Evolutionary conservation across 2,888 invertebrate species (phyloP), one percentile per base, ranked within the genome.

Genomic region (Leucophenga montana): DNA sequence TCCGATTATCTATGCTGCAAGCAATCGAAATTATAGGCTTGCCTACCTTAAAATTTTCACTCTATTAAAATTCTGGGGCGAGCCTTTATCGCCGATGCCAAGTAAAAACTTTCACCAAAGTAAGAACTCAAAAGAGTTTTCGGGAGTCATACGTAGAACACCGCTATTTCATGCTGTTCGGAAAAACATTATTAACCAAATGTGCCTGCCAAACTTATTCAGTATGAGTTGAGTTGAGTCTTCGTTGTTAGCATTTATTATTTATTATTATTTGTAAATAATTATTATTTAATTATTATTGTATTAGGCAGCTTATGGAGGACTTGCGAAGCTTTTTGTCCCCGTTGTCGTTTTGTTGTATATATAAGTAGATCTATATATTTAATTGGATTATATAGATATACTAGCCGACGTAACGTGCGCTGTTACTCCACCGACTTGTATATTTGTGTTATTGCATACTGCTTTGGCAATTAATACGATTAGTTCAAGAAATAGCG

Each of bases 1-100:
- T 89, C 97, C 97, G 0, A 91, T 97, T 73, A 95, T 97, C 76
- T 97, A 97, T 89, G 96, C 96, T 3, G 95, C 94, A 8, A 95
- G 95, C 77, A 97, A 96, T 87, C 91, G 95, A 75, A 95, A 95
- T 82, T 97, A 97, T 85, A 89, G 92, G 88, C 88, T 88, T 67
- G 89, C 89, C 33, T 89, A 88, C 70, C 87, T 82, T 66, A 88
- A 88, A 77, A 80, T 89, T 66, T 87, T 89, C 68, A 79, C 88
- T 20, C 68, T 83, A 67, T 77, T 89, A 1, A 89, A 89, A 73
- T 88, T 88, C 75, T 89, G 89, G 89, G 88, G 88, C 3, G 85
- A 88, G 68, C 88, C 89, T 18, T 66, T 89, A 65, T 87, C 86
- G 56, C 86, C 88, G 70, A 87, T 88, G 85, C 82, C 86, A 62